Base-by-base conservation (phyloP, 2,888 invertebrate species). In the Linnaemya tessellans region DNA sequence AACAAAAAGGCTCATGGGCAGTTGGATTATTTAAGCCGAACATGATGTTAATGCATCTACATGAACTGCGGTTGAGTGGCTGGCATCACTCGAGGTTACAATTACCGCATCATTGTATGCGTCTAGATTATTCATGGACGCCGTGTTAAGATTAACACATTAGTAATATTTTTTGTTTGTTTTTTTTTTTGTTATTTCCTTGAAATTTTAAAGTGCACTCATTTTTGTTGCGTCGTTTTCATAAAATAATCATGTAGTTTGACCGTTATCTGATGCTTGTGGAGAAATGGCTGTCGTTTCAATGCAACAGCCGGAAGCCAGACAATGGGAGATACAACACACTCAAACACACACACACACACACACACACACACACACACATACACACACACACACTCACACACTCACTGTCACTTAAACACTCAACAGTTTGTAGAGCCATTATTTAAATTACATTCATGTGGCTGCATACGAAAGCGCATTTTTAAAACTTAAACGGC, bases 371-470 rank as follows among this genome's bases (percentile, higher is more conserved):
- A 30, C 30, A 41, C 11, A 38, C 38, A 7, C 58, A 11, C 10
- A 20, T 5, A 35, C n/a, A 54, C 11, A n/a, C 9, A n/a, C 30
- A 30, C 30, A 41, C 11, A 38, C 38, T 1, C 58, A 11, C 10
- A 20, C 11, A 35, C n/a, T 38, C 11, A n/a, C 9, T 9, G 25
- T n/a, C 10, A n/a, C 20, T 18, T 8, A 41, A 20, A 49, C 30
- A 30, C 38, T 62, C 49, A 62, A 51, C 38, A 38, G 10, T 62
- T 62, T 22, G 49, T 51, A 54, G 71, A 18, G 51, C 49, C 51
- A 41, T 74, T 74, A 51, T 60, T 64, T 54, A 74, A 74, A 74
- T 64, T 64, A 74, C 74, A 41, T 64, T 74, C 54, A 64, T 64
- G 64, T 41, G 64, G 54, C 51, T 64, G 54, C 74, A 64, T 64